These are phyloP conservation scores for Plectropomus leopardus DNA, from an alignment of 2,113 vertebrate genomes.

Conservation along the genomic window DNA sequence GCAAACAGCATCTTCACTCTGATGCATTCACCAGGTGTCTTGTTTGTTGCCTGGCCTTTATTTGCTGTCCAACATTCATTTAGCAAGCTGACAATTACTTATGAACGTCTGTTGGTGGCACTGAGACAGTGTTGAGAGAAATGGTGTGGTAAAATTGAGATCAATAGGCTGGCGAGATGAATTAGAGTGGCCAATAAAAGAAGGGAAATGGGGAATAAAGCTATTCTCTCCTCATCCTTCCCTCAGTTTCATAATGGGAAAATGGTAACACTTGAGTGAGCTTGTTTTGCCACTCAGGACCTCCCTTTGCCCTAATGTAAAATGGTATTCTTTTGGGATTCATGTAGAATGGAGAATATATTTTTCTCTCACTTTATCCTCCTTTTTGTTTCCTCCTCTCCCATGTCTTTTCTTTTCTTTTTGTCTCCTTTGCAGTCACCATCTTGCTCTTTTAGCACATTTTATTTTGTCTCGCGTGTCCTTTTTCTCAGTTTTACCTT, in stretches of 20 bases:
- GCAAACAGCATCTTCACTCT: background rate
- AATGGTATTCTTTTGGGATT: conserved; percentile 53
- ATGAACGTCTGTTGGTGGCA: conserved; percentile 26
- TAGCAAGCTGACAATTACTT: conserved; percentile 23
- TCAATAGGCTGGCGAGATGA: conserved; percentile 60
- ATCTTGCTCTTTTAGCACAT: background rate
- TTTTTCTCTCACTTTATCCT: background rate
- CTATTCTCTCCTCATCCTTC: conserved; percentile 50
- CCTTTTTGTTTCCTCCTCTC: background rate
- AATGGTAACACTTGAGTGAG: conserved; percentile 70
- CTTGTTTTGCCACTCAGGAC: conserved; percentile 54
- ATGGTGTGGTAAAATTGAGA: conserved; percentile 45
- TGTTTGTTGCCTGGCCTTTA: conserved; percentile 19
- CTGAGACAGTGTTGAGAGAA: conserved; percentile 17
- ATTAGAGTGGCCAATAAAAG: conserved; percentile 60
- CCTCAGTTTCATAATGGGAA: conserved; percentile 67
- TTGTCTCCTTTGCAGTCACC: background rate
- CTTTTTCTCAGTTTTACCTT: no score
- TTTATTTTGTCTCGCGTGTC: background rate
- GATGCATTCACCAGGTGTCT: background rate
- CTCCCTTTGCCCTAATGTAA: conserved; percentile 41
- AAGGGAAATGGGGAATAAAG: conserved; percentile 52
- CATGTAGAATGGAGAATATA: background rate
- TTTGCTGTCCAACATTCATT: conserved; percentile 44
- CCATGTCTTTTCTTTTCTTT: background rate